Evolutionary conservation across 1,140 invertebrate genomes (phyloP).

Genomic region (Ceratina japonica): DNA sequence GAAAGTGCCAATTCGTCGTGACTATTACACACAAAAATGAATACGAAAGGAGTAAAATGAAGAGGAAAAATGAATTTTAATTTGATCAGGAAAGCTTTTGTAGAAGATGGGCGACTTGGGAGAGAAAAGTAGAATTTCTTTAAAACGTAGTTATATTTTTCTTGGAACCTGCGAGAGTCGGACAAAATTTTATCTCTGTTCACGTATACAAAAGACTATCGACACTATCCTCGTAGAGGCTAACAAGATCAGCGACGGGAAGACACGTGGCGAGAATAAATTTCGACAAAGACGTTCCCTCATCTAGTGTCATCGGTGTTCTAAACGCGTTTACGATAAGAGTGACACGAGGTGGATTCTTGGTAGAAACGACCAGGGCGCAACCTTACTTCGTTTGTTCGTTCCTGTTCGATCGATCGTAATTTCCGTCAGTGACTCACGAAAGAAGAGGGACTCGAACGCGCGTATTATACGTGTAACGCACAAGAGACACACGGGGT

Average conservation of each 20-base stretch:
- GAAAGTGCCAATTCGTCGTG: too few species aligned
- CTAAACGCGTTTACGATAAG: constrained; percentile 62
- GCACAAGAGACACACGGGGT: constrained; percentile 55
- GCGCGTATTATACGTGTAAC: constrained; percentile 10
- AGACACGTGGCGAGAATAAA: constrained; percentile 59
- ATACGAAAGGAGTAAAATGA: neutral
- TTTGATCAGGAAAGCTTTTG: neutral
- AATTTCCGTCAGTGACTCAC: constrained; percentile 76
- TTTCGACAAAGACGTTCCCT: constrained; percentile 58
- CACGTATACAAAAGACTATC: constrained; percentile 53
- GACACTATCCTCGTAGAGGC: constrained; percentile 43
- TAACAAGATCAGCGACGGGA: constrained; percentile 47
- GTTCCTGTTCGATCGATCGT: constrained; percentile 71
- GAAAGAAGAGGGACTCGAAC: constrained; percentile 50
- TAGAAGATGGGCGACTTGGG: too few species aligned
- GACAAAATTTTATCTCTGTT: constrained; percentile 22
- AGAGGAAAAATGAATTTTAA: neutral
- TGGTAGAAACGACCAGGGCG: constrained; percentile 24
- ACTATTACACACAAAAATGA: too few species aligned
- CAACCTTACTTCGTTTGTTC: constrained; percentile 48
- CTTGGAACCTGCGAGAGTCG: neutral
- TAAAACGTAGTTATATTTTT: neutral
- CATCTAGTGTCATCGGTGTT: constrained; percentile 54
- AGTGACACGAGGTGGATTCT: constrained; percentile 43
- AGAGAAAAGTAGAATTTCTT: neutral